Base-by-base conservation (phyloP, 2,888 invertebrate species). In the Shargacucullia verbasci region DNA sequence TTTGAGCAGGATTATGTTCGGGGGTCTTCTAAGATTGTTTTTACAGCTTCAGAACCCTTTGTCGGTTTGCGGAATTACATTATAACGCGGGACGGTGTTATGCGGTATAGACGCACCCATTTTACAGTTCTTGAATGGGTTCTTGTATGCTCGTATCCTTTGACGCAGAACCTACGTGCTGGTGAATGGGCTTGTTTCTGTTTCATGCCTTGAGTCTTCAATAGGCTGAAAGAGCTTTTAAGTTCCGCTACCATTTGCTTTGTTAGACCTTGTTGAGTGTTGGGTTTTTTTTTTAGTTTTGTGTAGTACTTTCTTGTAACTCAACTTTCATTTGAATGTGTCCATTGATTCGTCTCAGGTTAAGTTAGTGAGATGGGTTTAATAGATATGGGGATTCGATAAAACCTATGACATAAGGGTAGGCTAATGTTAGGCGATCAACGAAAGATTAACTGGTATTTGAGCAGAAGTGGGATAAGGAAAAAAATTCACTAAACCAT, bases 1-100 rank as follows among this genome's bases (percentile, higher is more conserved):
- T 90, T 91, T 91, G 88, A 84, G 86, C 79, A 82, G 92, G 93
- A 92, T 93, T 93, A 91, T 78, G 80, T 86, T 86, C 81, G 82
- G 84, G 81, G 79, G 80, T 79, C 74, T 78, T 74, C 85, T 75
- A 63, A 83, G 88, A 89, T 91, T 93, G 92, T 93, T 94, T 92
- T 92, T 93, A 92, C 93, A 94, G 91, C 92, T 90, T 91, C 86
- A 37, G 72, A 89, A 87, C 89, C 90, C 91, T 92, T 94, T 94
- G 93, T 93, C 91, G 91, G 85, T 86, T 86, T 80, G 84, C 81
- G 80, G 87, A 83, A 85, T 84, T 72, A 76, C 80, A 87, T 84
- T 84, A 86, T 84, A 80, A 78, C 72, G 62, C 68, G 73, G 70
- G 78, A 71, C 76, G 76, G 80, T 78, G 79, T 81, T 82, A 75